Percentiles rank a stretch among this genome's conserved stretches.
phyloP scores from a whole-genome alignment of 2,113 vertebrate genomes.

The Syngnathus scovelli region DNA sequence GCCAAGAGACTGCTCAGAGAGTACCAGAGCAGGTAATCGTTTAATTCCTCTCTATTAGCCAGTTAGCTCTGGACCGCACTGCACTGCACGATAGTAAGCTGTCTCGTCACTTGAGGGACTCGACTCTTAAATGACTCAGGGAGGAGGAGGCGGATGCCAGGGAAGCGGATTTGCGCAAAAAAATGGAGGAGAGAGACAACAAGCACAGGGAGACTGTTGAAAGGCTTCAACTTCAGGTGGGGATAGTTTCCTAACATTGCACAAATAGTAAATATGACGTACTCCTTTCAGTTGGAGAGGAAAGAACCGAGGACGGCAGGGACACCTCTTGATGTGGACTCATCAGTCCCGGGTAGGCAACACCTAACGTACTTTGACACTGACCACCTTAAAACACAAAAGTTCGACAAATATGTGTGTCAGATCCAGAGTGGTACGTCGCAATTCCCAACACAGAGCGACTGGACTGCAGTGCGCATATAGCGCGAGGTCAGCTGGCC shows the following conservation, averaged over 20 bases:
- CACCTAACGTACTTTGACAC: background rate
- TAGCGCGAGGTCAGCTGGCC: constrained; percentile 82
- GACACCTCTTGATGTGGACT: constrained; percentile 45
- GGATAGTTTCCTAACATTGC: background rate
- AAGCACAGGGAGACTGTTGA: constrained; percentile 69
- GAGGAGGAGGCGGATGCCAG: constrained; percentile 74
- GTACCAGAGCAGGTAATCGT: constrained; percentile 79
- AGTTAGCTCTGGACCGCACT: background rate
- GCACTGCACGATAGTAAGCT: background rate
- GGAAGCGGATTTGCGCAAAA: constrained; percentile 70
- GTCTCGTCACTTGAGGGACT: background rate
- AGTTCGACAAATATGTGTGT: background rate
- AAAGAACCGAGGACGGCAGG: constrained; percentile 33
- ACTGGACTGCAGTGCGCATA: constrained; percentile 82
- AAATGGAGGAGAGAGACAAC: constrained; percentile 75
- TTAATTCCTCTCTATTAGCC: constrained; percentile 18
- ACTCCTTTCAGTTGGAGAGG: constrained; percentile 31
- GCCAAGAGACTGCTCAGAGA: constrained; percentile 82
- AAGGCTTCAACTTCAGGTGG: constrained; percentile 64
- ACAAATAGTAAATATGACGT: constrained; percentile 1
- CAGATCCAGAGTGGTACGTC: constrained; percentile 54
- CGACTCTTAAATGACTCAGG: constrained; percentile 50
- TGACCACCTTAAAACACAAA: background rate
- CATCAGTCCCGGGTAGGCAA: constrained; percentile 54
- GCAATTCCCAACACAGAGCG: constrained; percentile 75